phyloP scores from a whole-genome alignment of 2,113 vertebrate species.

The Pelmatolapia mariae region DNA sequence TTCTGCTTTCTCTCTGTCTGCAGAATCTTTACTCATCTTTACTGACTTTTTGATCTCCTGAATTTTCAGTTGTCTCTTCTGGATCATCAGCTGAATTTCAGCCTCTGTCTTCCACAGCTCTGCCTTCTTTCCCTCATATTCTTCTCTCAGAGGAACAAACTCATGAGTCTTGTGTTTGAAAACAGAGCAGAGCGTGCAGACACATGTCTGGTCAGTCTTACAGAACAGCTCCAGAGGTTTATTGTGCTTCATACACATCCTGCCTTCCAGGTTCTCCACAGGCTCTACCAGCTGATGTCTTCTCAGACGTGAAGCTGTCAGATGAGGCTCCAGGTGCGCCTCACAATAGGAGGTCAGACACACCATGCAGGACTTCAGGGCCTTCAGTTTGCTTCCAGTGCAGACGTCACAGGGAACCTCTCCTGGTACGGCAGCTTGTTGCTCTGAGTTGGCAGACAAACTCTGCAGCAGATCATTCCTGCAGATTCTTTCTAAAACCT shows the following conservation, averaged over 20 bases:
- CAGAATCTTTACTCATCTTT: not conserved
- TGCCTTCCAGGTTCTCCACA: not conserved
- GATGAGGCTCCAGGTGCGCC: fast-evolving
- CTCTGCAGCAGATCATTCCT: not conserved
- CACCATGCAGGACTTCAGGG: fast-evolving
- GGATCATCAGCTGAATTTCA: not conserved
- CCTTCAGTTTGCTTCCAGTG: fast-evolving
- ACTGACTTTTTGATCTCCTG: not conserved
- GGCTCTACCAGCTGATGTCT: not conserved
- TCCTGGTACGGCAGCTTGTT: not conserved
- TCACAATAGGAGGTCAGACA: not conserved
- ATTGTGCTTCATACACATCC: fast-evolving
- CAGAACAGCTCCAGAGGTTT: not conserved
- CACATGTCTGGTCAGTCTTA: no score
- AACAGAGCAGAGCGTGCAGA: not conserved
- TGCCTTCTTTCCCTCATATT: not conserved
- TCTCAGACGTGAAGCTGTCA: not conserved
- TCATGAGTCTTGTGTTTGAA: not conserved
- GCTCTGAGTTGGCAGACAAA: not conserved
- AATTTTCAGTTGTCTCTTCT: not conserved
- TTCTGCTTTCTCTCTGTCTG: not conserved
- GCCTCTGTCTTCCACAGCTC: not conserved
- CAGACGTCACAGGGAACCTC: not conserved
- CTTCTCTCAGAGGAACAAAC: not conserved
- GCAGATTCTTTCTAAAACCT: not conserved